A percentile compares a stretch with the other conserved stretches of the same genome.
phyloP scores from a whole-genome alignment of 2,113 vertebrate species.

The Tragulus kanchil region DNA sequence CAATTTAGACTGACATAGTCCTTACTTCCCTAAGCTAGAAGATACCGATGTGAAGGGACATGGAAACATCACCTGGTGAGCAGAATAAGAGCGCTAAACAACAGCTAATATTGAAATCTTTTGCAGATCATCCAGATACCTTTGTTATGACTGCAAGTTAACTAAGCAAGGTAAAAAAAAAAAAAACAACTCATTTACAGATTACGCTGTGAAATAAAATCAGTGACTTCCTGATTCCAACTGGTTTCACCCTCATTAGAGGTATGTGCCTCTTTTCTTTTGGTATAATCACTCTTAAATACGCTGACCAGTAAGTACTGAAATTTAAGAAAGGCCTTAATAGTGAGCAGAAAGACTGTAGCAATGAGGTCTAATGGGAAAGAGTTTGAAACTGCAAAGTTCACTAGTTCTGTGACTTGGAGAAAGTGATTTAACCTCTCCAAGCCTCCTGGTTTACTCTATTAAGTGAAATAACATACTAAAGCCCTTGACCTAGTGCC shows the following conservation, averaged over 20 bases:
- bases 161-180: slow-evolving; percentile 31
- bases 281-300: slow-evolving; percentile 22
- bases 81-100: background rate
- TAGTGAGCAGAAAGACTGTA: background rate
- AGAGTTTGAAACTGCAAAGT: background rate
- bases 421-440: slow-evolving; percentile 35
- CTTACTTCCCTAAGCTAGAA: slow-evolving; percentile 23
- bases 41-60: slow-evolving; percentile 37
- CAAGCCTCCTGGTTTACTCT: slow-evolving; percentile 18
- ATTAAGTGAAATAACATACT: slow-evolving; percentile 51
- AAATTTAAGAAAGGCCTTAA: slow-evolving; percentile 16
- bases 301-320: slow-evolving; percentile 22
- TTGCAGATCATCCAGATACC: background rate
- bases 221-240: slow-evolving; percentile 37
- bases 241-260: slow-evolving; percentile 7
- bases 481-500: background rate
- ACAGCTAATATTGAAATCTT: slow-evolving; percentile 18
- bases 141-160: slow-evolving; percentile 35
- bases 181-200: slow-evolving; percentile 20
- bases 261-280: background rate
- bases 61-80: slow-evolving; percentile 44
- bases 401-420: slow-evolving; percentile 34
- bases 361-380: background rate
- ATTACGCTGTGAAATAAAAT: slow-evolving; percentile 57
- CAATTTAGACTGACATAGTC: slow-evolving; percentile 41